Evolutionary conservation across 2,888 invertebrate species (phyloP).

Genomic region (Leucophenga montana): DNA sequence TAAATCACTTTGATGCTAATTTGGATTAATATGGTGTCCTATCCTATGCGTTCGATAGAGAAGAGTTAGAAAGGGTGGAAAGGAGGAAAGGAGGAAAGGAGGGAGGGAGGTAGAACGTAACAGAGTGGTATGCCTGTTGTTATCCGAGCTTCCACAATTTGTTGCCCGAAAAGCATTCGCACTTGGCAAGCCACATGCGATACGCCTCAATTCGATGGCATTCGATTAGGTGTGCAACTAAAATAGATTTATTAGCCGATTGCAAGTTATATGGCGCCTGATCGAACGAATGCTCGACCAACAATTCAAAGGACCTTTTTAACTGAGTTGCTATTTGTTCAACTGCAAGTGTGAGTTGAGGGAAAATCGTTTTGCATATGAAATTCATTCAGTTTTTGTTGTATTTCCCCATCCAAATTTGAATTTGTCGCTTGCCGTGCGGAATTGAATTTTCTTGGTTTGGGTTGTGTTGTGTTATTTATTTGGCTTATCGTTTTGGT

Average conservation of each 20-base stretch:
- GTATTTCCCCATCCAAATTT: slow-evolving; percentile 39
- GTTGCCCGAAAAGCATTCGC: too few relatives aligned
- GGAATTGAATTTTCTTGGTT: neutral
- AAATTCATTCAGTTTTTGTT: slow-evolving; percentile 10
- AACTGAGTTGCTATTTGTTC: slow-evolving; percentile 24
- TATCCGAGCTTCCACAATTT: too few relatives aligned
- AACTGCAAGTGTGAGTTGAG: too few relatives aligned
- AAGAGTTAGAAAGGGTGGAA: too few relatives aligned
- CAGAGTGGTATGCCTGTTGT: too few relatives aligned
- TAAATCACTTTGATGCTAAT: slow-evolving; percentile 74
- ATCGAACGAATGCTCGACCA: slow-evolving; percentile 46
- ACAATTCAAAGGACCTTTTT: slow-evolving; percentile 11
- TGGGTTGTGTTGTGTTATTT: slow-evolving; percentile 56
- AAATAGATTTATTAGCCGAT: slow-evolving; percentile 56
- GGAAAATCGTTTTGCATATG: neutral
- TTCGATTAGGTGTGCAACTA: slow-evolving; percentile 56
- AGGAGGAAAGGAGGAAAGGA: too few relatives aligned
- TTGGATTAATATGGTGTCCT: slow-evolving; percentile 73
- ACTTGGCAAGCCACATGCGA: slow-evolving; percentile 13
- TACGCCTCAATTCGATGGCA: neutral
- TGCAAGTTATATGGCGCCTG: slow-evolving; percentile 48
- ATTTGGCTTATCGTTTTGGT: slow-evolving; percentile 60
- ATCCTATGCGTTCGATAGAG: too few relatives aligned
- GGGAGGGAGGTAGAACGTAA: too few relatives aligned
- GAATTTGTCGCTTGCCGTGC: neutral